These are phyloP conservation scores for Ailurus styani DNA, from an alignment of 2,113 vertebrate species.

Conservation along the genomic window DNA sequence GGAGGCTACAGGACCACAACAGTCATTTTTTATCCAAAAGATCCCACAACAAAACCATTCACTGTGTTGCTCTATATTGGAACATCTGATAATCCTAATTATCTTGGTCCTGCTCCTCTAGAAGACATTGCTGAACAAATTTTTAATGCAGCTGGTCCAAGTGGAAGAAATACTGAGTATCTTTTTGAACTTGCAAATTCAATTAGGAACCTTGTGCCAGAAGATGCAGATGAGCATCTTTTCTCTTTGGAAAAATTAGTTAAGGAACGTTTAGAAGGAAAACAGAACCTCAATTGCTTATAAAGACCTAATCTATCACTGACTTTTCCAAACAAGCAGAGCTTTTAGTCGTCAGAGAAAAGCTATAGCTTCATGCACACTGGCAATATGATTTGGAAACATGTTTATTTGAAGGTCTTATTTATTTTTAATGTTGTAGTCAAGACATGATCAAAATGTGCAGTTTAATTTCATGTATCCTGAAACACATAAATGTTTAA, in stretches of 20 bases:
- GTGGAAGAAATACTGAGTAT: conserved; percentile 95
- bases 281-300: conserved; percentile 70
- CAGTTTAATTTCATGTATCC: conserved; percentile 30
- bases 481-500: conserved; percentile 11
- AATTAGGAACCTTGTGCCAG: conserved; percentile 89
- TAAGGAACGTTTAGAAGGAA: conserved; percentile 84
- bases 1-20: conserved; percentile 92
- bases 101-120: conserved; percentile 95
- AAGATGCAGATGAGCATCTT: conserved; percentile 93
- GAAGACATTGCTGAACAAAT: conserved; percentile 97
- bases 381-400: conserved; percentile 30
- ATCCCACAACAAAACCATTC: conserved; percentile 81
- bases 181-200: conserved; percentile 94
- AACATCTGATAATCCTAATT: conserved; percentile 93
- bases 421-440: conserved; percentile 56
- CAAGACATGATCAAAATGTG: conserved; percentile 27
- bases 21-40: conserved; percentile 91
- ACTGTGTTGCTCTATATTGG: conserved; percentile 93
- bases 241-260: conserved; percentile 94
- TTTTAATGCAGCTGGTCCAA: conserved; percentile 88
- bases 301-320: conserved; percentile 43
- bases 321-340: not conserved
- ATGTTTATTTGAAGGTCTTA: conserved; percentile 25
- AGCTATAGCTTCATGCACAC: conserved; percentile 41
- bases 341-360: conserved; percentile 35